Evolutionary conservation across 1,140 invertebrate genomes (phyloP).

Genomic region (Magallana angulata): DNA sequence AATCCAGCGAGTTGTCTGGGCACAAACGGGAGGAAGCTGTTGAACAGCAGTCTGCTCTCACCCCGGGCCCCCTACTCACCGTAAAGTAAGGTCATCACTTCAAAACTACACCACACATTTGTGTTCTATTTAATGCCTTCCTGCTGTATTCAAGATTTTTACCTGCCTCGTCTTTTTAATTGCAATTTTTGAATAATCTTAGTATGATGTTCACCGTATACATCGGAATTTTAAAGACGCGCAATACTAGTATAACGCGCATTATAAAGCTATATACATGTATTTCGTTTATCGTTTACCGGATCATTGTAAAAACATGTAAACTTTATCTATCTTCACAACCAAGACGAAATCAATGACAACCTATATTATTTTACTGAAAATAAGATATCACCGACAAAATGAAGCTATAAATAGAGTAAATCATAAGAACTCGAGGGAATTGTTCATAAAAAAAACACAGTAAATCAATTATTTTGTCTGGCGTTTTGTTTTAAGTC

Average conservation of each 20-base stretch:
- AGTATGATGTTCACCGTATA: too few species aligned
- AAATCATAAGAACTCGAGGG: not conserved
- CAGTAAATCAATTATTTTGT: not conserved
- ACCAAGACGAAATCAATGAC: not conserved
- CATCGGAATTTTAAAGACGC: too few species aligned
- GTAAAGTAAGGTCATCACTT: not conserved
- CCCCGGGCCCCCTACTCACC: not conserved
- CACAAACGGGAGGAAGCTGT: not conserved
- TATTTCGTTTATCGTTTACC: not conserved
- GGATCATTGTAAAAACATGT: not conserved
- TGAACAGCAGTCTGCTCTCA: not conserved
- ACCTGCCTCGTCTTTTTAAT: too few species aligned
- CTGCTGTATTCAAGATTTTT: not conserved
- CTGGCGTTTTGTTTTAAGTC: not conserved
- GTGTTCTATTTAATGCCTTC: not conserved
- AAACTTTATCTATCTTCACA: not conserved
- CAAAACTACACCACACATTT: not conserved
- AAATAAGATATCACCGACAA: not conserved
- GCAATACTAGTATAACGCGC: too few species aligned
- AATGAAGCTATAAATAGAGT: not conserved
- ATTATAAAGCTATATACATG: too few species aligned
- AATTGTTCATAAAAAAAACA: not conserved
- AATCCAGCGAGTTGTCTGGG: constrained; percentile 13
- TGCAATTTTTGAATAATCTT: too few species aligned
- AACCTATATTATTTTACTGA: not conserved